A percentile compares a stretch with the other conserved stretches of the same genome.
These are phyloP conservation scores for Momotus momota DNA, from an alignment of 2,797 vertebrate species.

Conservation along the genomic window DNA sequence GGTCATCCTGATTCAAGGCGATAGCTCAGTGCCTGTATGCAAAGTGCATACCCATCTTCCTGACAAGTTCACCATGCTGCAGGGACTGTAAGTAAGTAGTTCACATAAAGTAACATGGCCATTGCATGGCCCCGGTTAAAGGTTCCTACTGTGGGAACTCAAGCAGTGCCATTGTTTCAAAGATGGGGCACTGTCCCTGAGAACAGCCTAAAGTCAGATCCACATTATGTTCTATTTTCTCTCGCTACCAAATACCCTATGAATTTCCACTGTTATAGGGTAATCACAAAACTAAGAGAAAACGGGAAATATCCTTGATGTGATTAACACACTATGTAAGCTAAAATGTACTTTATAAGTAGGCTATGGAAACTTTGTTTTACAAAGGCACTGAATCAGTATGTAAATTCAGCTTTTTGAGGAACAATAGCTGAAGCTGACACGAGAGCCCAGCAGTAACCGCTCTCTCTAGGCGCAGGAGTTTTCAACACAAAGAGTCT, in stretches of 20 bases:
- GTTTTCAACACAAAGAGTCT: not conserved
- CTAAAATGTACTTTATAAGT: not conserved
- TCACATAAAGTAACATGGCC: not conserved
- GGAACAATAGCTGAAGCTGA: not conserved
- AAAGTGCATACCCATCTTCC: not conserved
- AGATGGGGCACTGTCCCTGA: not conserved
- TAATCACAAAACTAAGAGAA: not conserved
- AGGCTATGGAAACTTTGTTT: not conserved
- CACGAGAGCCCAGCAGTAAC: not conserved
- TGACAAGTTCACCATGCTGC: accelerated
- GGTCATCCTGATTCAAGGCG: not conserved
- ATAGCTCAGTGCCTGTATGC: not conserved
- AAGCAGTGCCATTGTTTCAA: not conserved
- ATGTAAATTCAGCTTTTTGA: not conserved
- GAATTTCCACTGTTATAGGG: not conserved
- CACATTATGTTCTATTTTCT: not conserved
- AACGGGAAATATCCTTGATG: not conserved
- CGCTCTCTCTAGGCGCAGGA: not conserved
- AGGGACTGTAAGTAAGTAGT: not conserved
- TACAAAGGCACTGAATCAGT: not conserved
- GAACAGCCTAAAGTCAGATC: not conserved
- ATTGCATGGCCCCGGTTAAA: not conserved
- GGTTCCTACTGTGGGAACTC: not conserved
- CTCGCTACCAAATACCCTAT: not conserved
- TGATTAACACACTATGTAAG: not conserved